Evolutionary conservation across 2,113 vertebrate genomes (phyloP).

Genomic region (Dryoscopus gambensis): DNA sequence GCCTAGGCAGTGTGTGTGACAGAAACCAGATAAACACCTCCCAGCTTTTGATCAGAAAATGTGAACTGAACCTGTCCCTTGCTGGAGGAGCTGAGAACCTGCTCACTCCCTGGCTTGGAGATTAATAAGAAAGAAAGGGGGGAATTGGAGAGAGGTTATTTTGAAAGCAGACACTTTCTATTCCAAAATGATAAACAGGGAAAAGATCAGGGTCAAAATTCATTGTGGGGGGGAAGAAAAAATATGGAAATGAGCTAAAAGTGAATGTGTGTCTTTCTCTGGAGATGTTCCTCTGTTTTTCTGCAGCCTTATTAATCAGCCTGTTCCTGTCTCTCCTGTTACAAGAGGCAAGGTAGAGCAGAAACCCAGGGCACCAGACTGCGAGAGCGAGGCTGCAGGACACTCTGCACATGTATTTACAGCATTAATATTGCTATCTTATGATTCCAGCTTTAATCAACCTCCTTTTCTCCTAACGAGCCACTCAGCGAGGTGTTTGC

Average conservation of each 20-base stretch:
- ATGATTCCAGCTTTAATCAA: conserved; percentile 12
- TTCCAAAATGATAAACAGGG: neutral
- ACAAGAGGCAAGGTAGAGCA: neutral
- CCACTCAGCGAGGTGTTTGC: neutral
- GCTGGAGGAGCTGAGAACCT: neutral
- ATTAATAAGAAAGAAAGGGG: neutral
- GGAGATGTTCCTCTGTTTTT: neutral
- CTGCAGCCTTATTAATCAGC: conserved; percentile 12
- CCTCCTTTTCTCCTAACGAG: conserved; percentile 1
- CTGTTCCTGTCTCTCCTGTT: neutral
- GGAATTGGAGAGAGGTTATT: neutral
- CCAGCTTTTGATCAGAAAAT: neutral
- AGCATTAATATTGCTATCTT: neutral
- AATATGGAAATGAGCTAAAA: neutral
- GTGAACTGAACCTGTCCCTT: neutral
- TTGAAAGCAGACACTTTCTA: neutral
- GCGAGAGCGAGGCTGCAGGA: neutral
- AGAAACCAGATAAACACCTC: neutral
- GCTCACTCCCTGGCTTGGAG: neutral
- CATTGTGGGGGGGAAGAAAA: neutral
- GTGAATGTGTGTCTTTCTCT: neutral
- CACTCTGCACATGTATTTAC: neutral
- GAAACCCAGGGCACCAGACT: neutral
- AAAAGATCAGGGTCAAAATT: neutral
- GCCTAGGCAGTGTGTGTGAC: neutral